Base-by-base conservation (phyloP, 2,113 vertebrate species). In the Zapornia atra region DNA sequence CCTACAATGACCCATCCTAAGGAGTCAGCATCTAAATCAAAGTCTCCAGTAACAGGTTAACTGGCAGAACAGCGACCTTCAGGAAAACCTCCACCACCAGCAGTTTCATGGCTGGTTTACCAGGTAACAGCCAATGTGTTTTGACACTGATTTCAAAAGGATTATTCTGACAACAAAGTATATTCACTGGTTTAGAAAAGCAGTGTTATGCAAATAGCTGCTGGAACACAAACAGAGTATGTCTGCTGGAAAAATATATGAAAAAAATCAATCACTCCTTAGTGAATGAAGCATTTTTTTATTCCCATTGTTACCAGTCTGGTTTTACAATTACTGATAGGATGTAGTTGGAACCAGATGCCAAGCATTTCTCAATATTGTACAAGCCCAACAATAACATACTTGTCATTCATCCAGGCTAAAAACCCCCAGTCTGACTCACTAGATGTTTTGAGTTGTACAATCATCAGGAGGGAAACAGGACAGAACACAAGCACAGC, bases 241-340 rank as follows among this genome's bases (percentile, higher is more conserved):
- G 80, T 78, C 92, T 96, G 94, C 69, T 92, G 59, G 73, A 95
- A 92, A 90, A 94, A 77, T 10, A 68, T 21, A 93, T 42, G 53
- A 66, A 89, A 94, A 83, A 91, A 92, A 95, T 92, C 92, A 79
- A 91, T 96, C 96, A 96, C 22, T 93, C 53, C 61, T 72, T 38
- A 75, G 80, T 54, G 85, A 90, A 93, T 86, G 87, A 15, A 85
- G 33, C 71, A 64, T 75, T 88, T 91, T 86, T 92, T 93, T 93
- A 93, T 83, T 88, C 80, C 82, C 53, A 57, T 86, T 93, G 94
- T 96, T 96, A 94, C 85, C 25, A 75, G 60, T 19, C 86, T 93
- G 92, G 42, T 96, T 97, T 92, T 88, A 92, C 2, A 13, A 73
- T 94, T 81, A 90, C 93, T 88, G 95, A 96, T 94, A 90, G 93